These are phyloP conservation scores for Vulpes lagopus DNA, from an alignment of 2,113 vertebrate genomes.

Conservation along the genomic window DNA sequence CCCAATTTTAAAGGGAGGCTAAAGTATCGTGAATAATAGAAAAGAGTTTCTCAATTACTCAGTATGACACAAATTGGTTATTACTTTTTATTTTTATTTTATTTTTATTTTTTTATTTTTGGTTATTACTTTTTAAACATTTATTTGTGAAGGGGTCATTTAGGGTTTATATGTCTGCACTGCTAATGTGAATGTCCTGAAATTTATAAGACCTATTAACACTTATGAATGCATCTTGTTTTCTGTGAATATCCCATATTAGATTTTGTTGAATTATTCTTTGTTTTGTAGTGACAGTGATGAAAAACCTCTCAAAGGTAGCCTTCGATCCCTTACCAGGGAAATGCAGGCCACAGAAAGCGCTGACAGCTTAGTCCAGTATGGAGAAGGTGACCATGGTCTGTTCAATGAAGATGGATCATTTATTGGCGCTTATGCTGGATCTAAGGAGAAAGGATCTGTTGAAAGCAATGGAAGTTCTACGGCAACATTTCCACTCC, in stretches of 20 bases:
- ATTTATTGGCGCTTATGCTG: constrained; percentile 96
- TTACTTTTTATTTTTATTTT: neutral
- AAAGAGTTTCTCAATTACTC: neutral
- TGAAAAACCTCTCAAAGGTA: constrained; percentile 97
- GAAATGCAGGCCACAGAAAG: constrained; percentile 94
- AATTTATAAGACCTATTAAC: neutral
- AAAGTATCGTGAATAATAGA: neutral
- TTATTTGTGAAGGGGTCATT: neutral
- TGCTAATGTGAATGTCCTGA: neutral
- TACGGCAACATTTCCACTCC: constrained; percentile 88
- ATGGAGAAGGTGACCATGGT: constrained; percentile 94
- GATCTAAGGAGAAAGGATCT: constrained; percentile 93
- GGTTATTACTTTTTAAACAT: neutral
- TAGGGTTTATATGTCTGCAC: neutral
- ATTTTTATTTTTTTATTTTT: no score
- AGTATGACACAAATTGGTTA: neutral
- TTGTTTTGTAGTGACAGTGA: constrained; percentile 93
- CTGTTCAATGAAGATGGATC: constrained; percentile 98
- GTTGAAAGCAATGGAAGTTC: constrained; percentile 93
- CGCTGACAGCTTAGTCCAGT: constrained; percentile 97
- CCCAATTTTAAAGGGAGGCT: neutral
- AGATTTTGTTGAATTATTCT: constrained; percentile 73
- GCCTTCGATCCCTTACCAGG: constrained; percentile 92
- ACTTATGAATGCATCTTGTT: neutral
- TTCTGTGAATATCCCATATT: neutral